A percentile compares a stretch with the other conserved stretches of the same genome.
phyloP scores from a whole-genome alignment of 1,140 invertebrate species.

The Coenobita brevimanus region DNA sequence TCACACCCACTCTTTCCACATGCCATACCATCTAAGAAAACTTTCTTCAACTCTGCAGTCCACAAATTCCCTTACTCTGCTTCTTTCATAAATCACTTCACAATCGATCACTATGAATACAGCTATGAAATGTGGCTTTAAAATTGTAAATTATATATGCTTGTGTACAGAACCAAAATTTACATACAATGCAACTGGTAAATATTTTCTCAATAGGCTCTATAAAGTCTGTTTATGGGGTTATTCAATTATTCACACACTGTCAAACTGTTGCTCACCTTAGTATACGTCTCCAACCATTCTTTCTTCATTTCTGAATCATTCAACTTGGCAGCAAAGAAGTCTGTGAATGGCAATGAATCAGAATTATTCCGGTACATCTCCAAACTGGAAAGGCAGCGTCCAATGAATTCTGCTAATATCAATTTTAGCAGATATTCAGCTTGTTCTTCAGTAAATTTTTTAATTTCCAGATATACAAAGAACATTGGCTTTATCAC shows the following conservation, averaged over 20 bases:
- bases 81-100: no score
- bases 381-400: conserved; percentile 39
- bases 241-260: no score
- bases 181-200: no score
- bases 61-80: no score
- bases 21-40: no score
- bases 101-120: no score
- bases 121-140: no score
- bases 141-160: no score
- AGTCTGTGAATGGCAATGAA: conserved; percentile 46
- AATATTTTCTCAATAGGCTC: background rate
- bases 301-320: conserved; percentile 15
- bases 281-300: conserved; percentile 1
- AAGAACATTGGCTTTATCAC: conserved; percentile 62
- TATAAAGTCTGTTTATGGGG: background rate
- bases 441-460: background rate
- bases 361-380: background rate
- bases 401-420: conserved; percentile 60
- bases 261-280: conserved; percentile 17
- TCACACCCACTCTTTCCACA: no score
- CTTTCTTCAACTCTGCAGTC: no score
- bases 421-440: conserved; percentile 25
- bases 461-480: conserved; percentile 21
- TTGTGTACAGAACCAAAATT: no score
- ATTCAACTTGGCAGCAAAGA: conserved; percentile 33